Conservation (phyloP, 2,797 vertebrate genomes). For the Kryptolebias ocellatus region DNA sequence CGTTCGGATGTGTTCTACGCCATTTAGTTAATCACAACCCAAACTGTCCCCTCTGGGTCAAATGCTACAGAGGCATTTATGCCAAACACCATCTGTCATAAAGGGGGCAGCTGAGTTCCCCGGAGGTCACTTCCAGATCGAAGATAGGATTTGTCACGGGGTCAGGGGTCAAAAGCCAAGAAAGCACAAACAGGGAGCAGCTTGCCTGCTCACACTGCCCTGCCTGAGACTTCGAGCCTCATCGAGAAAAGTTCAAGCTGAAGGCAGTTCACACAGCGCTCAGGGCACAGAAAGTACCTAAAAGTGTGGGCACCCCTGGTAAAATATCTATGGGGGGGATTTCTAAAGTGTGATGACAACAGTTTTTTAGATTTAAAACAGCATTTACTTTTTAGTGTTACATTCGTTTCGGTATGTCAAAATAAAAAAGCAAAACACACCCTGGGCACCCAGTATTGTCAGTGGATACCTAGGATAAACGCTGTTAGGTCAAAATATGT, state of each 20-base stretch:
- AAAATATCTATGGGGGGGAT: too few relatives aligned
- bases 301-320: not conserved
- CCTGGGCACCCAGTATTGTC: too few relatives aligned
- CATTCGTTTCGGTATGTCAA: too few relatives aligned
- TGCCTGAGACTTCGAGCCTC: constrained; percentile 7
- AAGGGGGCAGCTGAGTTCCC: constrained; percentile 28
- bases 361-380: too few relatives aligned
- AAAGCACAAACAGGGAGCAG: constrained; percentile 45
- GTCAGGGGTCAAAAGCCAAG: constrained; percentile 58
- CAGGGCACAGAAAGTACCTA: not conserved
- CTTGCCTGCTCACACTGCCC: constrained; percentile 13
- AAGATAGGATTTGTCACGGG: constrained; percentile 43
- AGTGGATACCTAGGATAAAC: too few relatives aligned
- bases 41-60: not conserved
- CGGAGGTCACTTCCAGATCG: constrained; percentile 31
- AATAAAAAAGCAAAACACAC: too few relatives aligned
- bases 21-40: not conserved
- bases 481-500: too few relatives aligned
- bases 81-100: not conserved
- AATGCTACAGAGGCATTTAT: not conserved
- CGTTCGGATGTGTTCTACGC: not conserved
- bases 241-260: constrained; percentile 13
- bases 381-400: too few relatives aligned
- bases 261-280: constrained; percentile 13
- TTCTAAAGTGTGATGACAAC: too few relatives aligned